Percentiles rank a stretch among this genome's conserved stretches.
Conservation (phyloP, 2,797 vertebrate species). For the Nannoperca obscura region DNA sequence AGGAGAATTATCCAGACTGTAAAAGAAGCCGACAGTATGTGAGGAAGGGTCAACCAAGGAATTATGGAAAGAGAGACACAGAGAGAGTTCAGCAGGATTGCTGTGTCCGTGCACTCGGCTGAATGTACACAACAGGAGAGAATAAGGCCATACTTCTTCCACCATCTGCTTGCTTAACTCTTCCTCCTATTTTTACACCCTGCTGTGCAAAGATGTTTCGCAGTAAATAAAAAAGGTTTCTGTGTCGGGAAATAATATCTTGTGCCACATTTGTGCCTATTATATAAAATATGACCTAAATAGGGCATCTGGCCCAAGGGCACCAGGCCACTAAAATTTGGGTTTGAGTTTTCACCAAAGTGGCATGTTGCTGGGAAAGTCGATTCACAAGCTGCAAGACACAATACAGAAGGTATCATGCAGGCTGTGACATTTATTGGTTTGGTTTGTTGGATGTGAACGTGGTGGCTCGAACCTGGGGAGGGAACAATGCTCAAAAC, state of each 20-base stretch:
- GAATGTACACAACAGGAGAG: conserved; percentile 45
- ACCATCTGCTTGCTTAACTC: conserved; percentile 59
- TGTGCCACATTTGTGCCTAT: conserved; percentile 43
- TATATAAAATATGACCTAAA: conserved; percentile 58
- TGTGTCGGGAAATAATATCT: conserved; percentile 27
- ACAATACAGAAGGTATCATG: background rate
- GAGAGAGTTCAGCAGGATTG: conserved; percentile 63
- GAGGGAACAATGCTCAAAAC: background rate
- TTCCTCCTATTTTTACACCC: conserved; percentile 21
- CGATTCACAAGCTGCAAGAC: background rate
- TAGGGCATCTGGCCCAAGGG: conserved; percentile 35
- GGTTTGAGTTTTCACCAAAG: conserved; percentile 49
- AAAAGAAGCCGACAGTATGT: conserved; percentile 54
- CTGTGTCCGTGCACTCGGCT: conserved; percentile 26
- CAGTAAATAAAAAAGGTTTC: conserved; percentile 1
- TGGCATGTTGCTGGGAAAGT: conserved; percentile 37
- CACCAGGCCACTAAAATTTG: conserved; percentile 15
- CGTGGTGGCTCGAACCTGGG: background rate
- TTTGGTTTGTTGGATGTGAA: background rate
- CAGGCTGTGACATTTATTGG: background rate
- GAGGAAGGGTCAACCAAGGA: conserved; percentile 39
- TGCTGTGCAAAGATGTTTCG: background rate
- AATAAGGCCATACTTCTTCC: conserved; percentile 40
- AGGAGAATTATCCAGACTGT: conserved; percentile 86
- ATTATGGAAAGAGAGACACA: conserved; percentile 23